Evolutionary conservation across 2,797 vertebrate species (phyloP).

Genomic region (Siniperca undulata): DNA sequence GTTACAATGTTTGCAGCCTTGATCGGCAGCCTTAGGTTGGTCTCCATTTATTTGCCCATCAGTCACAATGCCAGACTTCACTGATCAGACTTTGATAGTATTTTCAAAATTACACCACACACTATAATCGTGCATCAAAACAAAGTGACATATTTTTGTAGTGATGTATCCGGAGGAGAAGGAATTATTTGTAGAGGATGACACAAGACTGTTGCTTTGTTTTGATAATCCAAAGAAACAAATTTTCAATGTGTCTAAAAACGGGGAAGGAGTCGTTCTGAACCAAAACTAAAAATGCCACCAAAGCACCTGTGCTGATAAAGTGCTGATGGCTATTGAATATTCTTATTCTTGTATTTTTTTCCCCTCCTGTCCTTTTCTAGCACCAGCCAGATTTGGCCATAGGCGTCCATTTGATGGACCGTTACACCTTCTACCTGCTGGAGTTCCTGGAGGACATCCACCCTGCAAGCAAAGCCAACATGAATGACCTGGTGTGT

Average conservation of each 20-base stretch:
- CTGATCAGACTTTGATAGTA: background rate
- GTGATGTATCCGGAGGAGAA: background rate
- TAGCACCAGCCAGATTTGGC: constrained; percentile 97
- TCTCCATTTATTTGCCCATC: background rate
- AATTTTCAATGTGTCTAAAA: background rate
- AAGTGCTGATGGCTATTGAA: background rate
- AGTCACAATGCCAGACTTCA: background rate
- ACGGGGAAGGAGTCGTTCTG: background rate
- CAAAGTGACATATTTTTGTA: background rate
- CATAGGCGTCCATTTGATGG: constrained; percentile 98
- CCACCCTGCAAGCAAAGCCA: constrained; percentile 94
- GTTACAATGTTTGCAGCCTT: background rate
- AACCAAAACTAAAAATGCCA: background rate
- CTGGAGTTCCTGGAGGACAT: constrained; percentile 98
- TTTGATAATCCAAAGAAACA: background rate
- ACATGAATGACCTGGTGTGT: constrained; percentile 96
- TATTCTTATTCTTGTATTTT: background rate
- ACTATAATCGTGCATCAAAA: constrained; percentile 3
- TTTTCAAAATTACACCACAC: background rate
- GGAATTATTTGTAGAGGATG: background rate
- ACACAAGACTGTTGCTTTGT: background rate
- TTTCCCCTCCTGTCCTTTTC: background rate
- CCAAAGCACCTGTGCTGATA: background rate
- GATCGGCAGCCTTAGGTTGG: background rate
- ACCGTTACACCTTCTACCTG: constrained; percentile 98